Percentiles rank a stretch among this genome's conserved stretches.
Conservation (phyloP, 2,888 invertebrate genomes). For the Enchytraeus crypticus region DNA sequence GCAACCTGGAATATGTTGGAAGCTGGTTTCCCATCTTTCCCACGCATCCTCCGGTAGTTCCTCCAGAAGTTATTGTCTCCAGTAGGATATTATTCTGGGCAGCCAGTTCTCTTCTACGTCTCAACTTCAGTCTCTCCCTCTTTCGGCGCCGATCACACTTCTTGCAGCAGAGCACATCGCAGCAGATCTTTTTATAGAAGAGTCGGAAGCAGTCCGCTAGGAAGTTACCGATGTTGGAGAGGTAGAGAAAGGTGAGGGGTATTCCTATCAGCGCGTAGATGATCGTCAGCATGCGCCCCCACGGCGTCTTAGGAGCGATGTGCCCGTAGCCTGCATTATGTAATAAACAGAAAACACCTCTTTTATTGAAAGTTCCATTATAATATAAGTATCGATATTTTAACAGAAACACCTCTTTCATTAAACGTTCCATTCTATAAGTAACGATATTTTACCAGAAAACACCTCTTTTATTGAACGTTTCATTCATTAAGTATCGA, state of each 20-base stretch:
- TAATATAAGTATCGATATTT: too few relatives aligned
- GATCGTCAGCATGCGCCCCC: conserved; percentile 31
- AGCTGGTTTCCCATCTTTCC: too few relatives aligned
- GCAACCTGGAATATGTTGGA: neutral
- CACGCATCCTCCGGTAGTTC: neutral
- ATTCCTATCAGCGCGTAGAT: conserved; percentile 33
- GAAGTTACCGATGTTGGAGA: conserved; percentile 34
- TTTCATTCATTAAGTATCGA: too few relatives aligned
- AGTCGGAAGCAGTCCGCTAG: conserved; percentile 32
- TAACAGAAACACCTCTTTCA: too few relatives aligned
- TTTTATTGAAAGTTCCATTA: too few relatives aligned
- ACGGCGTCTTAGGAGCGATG: conserved; percentile 31
- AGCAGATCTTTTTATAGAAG: conserved; percentile 31
- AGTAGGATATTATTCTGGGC: conserved; percentile 11
- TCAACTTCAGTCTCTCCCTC: conserved; percentile 18
- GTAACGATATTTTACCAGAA: too few relatives aligned
- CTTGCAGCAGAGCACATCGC: conserved; percentile 30
- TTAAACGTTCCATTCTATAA: too few relatives aligned
- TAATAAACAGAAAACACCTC: too few relatives aligned
- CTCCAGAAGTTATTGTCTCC: neutral
- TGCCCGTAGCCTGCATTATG: conserved; percentile 34
- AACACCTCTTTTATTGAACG: too few relatives aligned
- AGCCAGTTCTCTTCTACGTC: conserved; percentile 9
- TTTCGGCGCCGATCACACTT: conserved; percentile 27
- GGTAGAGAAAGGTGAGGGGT: conserved; percentile 32